phyloP scores from a whole-genome alignment of 2,113 vertebrate species.

The Podilymbus podiceps region DNA sequence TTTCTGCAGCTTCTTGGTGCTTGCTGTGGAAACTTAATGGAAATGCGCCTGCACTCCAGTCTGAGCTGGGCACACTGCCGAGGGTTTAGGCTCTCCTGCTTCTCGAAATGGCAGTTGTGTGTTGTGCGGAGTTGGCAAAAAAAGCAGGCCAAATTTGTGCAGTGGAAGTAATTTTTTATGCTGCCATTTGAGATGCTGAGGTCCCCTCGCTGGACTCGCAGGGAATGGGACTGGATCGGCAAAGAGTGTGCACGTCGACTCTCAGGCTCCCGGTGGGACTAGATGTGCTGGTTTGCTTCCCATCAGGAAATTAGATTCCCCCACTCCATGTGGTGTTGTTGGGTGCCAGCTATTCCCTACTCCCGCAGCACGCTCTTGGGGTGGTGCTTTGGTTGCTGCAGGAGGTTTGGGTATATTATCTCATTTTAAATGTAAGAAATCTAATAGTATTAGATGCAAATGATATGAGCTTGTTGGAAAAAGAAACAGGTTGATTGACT shows the following conservation, averaged over 20 bases:
- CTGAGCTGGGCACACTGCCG: neutral
- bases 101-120: neutral
- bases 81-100: neutral
- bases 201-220: accelerated
- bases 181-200: neutral
- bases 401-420: neutral
- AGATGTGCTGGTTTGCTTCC: neutral
- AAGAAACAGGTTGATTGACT: neutral
- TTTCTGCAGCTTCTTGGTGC: neutral
- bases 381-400: neutral
- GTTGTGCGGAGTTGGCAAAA: neutral
- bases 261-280: neutral
- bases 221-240: neutral
- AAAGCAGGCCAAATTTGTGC: neutral
- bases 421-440: neutral
- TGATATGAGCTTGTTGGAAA: neutral
- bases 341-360: neutral
- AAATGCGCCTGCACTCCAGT: neutral
- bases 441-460: neutral
- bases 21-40: neutral
- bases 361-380: neutral
- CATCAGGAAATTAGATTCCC: neutral
- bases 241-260: neutral
- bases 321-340: neutral
- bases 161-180: neutral